Evolutionary conservation across 30 jellyfish, hydroid and myxozoan genomes (phyloP).

Genomic region (Cassiopea andromeda): DNA sequence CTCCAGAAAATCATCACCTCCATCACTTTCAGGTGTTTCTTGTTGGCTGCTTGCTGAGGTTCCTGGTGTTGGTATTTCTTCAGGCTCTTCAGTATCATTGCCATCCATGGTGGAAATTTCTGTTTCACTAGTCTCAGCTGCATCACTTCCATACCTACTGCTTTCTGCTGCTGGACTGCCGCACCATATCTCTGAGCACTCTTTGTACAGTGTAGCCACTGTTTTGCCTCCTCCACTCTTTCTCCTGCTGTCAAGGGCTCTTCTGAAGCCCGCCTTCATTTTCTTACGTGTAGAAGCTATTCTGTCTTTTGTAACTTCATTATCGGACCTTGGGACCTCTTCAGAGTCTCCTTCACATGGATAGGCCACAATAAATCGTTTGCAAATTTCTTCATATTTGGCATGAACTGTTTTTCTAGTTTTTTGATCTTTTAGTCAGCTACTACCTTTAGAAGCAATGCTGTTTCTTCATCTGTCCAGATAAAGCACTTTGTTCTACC

Average conservation of each 20-base stretch:
- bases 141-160: conserved; percentile 32
- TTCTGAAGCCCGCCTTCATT: conserved; percentile 5
- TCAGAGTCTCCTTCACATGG: not conserved
- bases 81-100: not conserved
- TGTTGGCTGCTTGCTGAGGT: not conserved
- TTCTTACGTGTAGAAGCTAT: not conserved
- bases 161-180: conserved; percentile 62
- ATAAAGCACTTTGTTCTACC: too few species aligned
- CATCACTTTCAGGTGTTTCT: not conserved
- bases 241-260: conserved; percentile 55
- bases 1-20: not conserved
- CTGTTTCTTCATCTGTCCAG: too few species aligned
- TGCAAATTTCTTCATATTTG: not conserved
- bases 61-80: not conserved
- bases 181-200: conserved; percentile 45
- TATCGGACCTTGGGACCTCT: not conserved
- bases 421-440: not conserved
- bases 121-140: not conserved
- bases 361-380: not conserved
- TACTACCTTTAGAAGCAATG: too few species aligned
- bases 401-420: not conserved
- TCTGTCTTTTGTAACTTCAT: not conserved
- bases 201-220: conserved; percentile 29
- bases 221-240: conserved; percentile 57
- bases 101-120: not conserved